These are phyloP conservation scores for Sebastes nivosus DNA, from an alignment of 2,797 vertebrate genomes.

Conservation along the genomic window DNA sequence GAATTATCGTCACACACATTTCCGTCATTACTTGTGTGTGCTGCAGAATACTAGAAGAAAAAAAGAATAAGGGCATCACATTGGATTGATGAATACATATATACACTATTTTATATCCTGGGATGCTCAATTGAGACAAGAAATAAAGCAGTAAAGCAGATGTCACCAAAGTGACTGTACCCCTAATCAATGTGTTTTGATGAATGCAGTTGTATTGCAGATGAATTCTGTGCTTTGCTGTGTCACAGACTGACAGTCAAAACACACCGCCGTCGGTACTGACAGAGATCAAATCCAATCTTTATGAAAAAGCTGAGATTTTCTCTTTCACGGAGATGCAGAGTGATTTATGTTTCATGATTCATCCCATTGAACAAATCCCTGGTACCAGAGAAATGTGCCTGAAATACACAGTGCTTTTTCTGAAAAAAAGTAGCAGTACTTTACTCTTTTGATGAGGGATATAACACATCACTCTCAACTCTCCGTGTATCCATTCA, in stretches of 20 bases:
- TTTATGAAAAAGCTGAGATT: conserved; percentile 48
- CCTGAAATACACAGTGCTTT: conserved; percentile 59
- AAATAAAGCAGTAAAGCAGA: conserved; percentile 10
- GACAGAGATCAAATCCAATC: conserved; percentile 67
- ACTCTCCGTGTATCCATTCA: conserved; percentile 68
- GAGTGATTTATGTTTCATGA: conserved; percentile 67
- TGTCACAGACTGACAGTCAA: conserved; percentile 61
- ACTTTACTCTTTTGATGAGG: conserved; percentile 68
- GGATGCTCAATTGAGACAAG: conserved; percentile 27
- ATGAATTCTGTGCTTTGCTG: conserved; percentile 37
- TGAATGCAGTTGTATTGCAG: conserved; percentile 43
- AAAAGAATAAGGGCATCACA: background rate
- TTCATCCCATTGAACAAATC: conserved; percentile 67
- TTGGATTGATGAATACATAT: background rate
- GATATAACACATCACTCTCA: conserved; percentile 63
- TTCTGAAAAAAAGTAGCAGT: conserved; percentile 36
- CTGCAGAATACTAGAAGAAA: background rate
- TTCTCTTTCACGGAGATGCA: conserved; percentile 57
- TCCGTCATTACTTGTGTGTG: background rate
- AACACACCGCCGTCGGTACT: conserved; percentile 46
- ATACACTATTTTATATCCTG: background rate
- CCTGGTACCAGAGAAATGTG: conserved; percentile 56
- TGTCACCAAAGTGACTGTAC: conserved; percentile 15
- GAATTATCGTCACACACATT: background rate
- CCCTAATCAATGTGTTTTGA: conserved; percentile 60